phyloP scores from a whole-genome alignment of 2,888 invertebrate species.

The Corythucha ciliata region DNA sequence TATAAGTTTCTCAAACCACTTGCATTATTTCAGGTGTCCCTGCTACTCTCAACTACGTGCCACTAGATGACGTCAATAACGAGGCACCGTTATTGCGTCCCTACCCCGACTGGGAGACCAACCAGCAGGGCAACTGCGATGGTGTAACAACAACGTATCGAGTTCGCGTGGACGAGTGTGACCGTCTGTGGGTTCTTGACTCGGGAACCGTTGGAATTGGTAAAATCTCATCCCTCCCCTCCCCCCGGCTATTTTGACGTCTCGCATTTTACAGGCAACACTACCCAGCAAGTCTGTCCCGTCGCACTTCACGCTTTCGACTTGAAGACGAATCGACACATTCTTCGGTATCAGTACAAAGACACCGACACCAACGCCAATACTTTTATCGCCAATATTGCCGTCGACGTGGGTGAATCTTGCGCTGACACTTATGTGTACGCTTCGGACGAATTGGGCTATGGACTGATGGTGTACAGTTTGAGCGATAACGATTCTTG shows the following conservation, averaged over 20 bases:
- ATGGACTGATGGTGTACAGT: slow-evolving; percentile 70
- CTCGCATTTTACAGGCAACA: slow-evolving; percentile 47
- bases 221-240: slow-evolving; percentile 34
- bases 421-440: slow-evolving; percentile 72
- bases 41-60: slow-evolving; percentile 69
- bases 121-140: slow-evolving; percentile 65
- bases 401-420: slow-evolving; percentile 62
- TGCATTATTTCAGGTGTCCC: slow-evolving; percentile 60
- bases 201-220: slow-evolving; percentile 75
- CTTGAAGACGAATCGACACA: slow-evolving; percentile 58
- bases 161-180: slow-evolving; percentile 66
- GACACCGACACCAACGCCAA: slow-evolving; percentile 63
- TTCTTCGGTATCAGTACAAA: slow-evolving; percentile 44
- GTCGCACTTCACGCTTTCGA: slow-evolving; percentile 70
- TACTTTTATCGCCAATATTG: slow-evolving; percentile 78
- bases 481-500: slow-evolving; percentile 67
- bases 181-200: slow-evolving; percentile 73
- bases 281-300: slow-evolving; percentile 67
- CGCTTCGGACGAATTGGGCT: slow-evolving; percentile 72
- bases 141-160: slow-evolving; percentile 66
- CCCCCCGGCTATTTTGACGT: too few species aligned
- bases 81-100: slow-evolving; percentile 68
- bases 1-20: too few species aligned
- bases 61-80: slow-evolving; percentile 50
- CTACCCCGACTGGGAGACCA: slow-evolving; percentile 66